Evolutionary conservation across 2,888 invertebrate species (phyloP), one percentile per base, ranked within the genome.

Genomic region (Heteropelma amictum): DNA sequence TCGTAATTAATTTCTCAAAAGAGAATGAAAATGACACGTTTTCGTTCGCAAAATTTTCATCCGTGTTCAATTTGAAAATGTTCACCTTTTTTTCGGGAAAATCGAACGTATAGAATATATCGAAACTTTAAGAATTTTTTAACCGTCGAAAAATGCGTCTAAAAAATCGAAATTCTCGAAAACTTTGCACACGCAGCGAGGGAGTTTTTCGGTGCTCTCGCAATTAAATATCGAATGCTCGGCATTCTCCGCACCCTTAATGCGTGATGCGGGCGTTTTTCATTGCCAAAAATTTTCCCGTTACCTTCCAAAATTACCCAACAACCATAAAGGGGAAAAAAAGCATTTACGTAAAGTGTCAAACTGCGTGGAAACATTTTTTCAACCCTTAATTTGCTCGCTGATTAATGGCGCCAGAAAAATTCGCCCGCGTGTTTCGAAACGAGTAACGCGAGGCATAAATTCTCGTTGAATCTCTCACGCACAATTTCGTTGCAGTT

Each of bases 221-320:
- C 19, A 38, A 63, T 63, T 69, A 69, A 74, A 74, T 74, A 74
- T 64, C 64, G 64, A 69, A 64, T 64, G 64, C 64, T 47, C 3
- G 23, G 33, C 30, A 30, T 58, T 51, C 58, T 33, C 10, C 51
- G 8, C 30, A 30, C 47, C 38, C 49, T 64, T 47, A 42, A 49
- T 14, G 23, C 28, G 12, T 71, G 12, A 12, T 35, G 19, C 26
- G n/a, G 47, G 28, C n/a, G 51, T 72, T 72, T 58, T 33, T 64
- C 58, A 56, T 33, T 35, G 42, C 42, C 33, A n/a, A n/a, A n/a
- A n/a, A n/a, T n/a, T n/a, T n/a, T n/a, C n/a, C n/a, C n/a, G n/a
- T n/a, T n/a, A n/a, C n/a, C n/a, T n/a, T 51, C 58, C 51, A 19
- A 7, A 30, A 30, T 53, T 19, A 28, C 21, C n/a, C n/a, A n/a